Conservation (phyloP, 2,797 vertebrate genomes). For the Hemibagrus guttatus region DNA sequence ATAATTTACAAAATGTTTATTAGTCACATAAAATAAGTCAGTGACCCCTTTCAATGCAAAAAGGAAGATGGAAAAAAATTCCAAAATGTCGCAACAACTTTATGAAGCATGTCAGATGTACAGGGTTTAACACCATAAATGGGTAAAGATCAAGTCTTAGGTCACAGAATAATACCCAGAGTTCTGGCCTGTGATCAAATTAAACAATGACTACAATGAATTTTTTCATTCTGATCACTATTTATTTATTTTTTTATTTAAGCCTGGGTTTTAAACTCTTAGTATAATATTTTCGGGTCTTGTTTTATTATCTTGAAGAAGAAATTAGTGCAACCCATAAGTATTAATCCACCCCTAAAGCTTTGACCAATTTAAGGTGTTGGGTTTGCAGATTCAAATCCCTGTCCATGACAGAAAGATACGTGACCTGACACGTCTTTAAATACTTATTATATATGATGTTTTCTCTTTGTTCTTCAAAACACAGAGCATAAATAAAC, state of each 20-base stretch:
- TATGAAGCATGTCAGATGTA: constrained; percentile 83
- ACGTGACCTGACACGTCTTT: constrained; percentile 1
- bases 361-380: constrained; percentile 67
- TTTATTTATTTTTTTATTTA: neutral
- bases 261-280: neutral
- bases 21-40: constrained; percentile 72
- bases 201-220: neutral
- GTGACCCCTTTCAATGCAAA: constrained; percentile 87
- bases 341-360: constrained; percentile 54
- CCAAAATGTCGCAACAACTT: constrained; percentile 86
- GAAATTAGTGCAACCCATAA: neutral
- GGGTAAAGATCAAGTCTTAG: constrained; percentile 68
- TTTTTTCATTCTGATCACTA: too few relatives aligned
- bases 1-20: constrained; percentile 87
- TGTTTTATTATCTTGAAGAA: neutral
- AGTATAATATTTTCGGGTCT: neutral
- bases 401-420: constrained; percentile 40
- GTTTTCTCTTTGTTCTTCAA: constrained; percentile 58
- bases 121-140: constrained; percentile 79
- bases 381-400: constrained; percentile 53
- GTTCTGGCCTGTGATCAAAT: neutral
- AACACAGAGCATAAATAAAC: constrained; percentile 57
- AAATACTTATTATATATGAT: constrained; percentile 45
- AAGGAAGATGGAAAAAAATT: constrained; percentile 50
- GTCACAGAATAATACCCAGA: neutral